Evolutionary conservation across 2,113 vertebrate species (phyloP).

Genomic region (Pseudopodoces humilis): DNA sequence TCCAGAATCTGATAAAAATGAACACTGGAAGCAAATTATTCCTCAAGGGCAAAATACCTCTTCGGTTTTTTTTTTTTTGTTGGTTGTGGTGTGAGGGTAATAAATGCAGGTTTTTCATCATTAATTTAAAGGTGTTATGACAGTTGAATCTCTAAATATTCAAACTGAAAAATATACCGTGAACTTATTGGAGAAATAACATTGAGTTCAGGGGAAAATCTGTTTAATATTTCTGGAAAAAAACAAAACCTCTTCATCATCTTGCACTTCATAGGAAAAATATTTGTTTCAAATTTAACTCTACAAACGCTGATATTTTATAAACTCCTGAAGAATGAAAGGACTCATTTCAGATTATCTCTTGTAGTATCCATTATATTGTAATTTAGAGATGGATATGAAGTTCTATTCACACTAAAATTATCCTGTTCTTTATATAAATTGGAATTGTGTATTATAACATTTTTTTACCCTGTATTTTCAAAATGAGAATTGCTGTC

Average conservation of each 20-base stretch:
- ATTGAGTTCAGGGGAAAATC: neutral
- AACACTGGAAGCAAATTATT: neutral
- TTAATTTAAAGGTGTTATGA: slow-evolving; percentile 19
- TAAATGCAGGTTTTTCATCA: slow-evolving; percentile 13
- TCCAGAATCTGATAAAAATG: neutral
- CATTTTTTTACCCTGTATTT: neutral
- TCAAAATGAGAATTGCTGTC: neutral
- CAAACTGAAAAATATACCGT: neutral
- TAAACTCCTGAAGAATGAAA: neutral
- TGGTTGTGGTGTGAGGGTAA: accelerated
- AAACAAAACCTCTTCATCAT: neutral
- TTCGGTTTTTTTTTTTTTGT: neutral
- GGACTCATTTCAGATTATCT: neutral
- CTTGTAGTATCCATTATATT: neutral
- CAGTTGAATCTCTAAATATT: neutral
- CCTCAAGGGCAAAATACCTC: neutral
- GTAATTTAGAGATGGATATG: neutral
- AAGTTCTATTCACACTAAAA: neutral
- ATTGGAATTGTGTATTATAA: neutral
- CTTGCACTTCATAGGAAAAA: neutral
- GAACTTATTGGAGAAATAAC: neutral
- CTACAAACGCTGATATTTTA: neutral
- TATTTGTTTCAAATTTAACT: neutral
- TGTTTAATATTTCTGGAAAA: neutral
- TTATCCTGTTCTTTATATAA: neutral